Base-by-base conservation (phyloP, 2,113 vertebrate genomes). In the Aphyosemion australe region DNA sequence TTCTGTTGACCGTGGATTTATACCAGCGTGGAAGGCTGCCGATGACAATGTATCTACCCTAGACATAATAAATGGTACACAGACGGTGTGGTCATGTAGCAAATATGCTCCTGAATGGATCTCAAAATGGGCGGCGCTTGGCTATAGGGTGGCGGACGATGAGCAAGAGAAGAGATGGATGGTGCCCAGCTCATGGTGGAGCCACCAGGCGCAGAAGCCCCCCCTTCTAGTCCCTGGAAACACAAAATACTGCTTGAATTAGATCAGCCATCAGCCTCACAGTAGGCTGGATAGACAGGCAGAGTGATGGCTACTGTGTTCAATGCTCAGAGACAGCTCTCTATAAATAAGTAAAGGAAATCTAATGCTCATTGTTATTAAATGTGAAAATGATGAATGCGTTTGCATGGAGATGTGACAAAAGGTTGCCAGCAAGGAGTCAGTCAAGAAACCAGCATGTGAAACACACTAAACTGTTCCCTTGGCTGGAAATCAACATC, bases 31-130 rank as follows among this genome's bases (percentile, higher is more conserved):
- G 85, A 74, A 80, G 78, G 65, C 73, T 87, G 79, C 76, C 4
- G 70, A 82, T 85, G 85, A 90, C 87, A 84, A 81, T 82, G 78
- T 86, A 82, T 86, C 84, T 83, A 72, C 69, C 81, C 61, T 32
- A 34, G 63, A 39, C 21, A 60, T 89, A 84, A 88, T 81, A 72
- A 78, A 89, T 88, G 74, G 81, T 88, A 87, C 76, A 87, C 85
- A 84, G 84, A 82, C 69, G 41, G 1, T 57, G 39, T 79, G 80
- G 87, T 84, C 87, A 89, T 87, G 76, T 65, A 69, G 79, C 82
- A 90, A 90, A 91, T 82, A 90, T 88, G 87, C 74, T 89, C 71
- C 57, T 9, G 43, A 68, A 87, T 85, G 87, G 84, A 85, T 83
- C 77, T 87, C 72, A 83, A 87, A 84, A 78, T 82, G 78, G 76